A percentile compares a stretch with the other conserved stretches of the same genome.
Evolutionary conservation across 2,888 invertebrate genomes (phyloP).

Genomic region (Watsonalla binaria): DNA sequence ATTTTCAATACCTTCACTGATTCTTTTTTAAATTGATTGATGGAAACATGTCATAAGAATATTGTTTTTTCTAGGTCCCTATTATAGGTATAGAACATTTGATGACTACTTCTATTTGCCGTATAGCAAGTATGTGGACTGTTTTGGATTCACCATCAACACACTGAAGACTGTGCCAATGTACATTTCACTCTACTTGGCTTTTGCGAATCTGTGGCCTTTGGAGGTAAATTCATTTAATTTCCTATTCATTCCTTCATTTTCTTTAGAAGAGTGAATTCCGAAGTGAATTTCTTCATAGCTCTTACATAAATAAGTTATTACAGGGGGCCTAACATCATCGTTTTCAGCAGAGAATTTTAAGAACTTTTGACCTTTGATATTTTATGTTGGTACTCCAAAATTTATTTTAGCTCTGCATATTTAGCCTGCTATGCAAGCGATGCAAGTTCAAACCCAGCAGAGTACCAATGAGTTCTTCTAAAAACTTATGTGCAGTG

Average conservation of each 20-base stretch:
- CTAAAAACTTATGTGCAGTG: too few species aligned
- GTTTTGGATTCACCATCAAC: constrained; percentile 78
- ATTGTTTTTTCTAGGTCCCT: constrained; percentile 87
- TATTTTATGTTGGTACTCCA: too few species aligned
- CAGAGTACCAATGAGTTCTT: too few species aligned
- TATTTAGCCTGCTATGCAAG: too few species aligned
- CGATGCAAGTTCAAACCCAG: too few species aligned
- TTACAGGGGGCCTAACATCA: too few species aligned
- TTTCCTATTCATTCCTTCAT: neutral
- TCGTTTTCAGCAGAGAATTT: too few species aligned
- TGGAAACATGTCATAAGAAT: neutral
- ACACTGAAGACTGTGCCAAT: constrained; percentile 83
- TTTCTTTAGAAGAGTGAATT: neutral
- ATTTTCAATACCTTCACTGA: too few species aligned
- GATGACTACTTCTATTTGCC: constrained; percentile 86
- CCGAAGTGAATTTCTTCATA: too few species aligned
- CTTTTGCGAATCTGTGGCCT: constrained; percentile 84
- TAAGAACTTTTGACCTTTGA: too few species aligned
- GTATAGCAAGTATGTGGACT: constrained; percentile 81
- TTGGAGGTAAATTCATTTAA: constrained; percentile 79
- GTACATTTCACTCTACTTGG: constrained; percentile 82
- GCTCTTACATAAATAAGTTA: too few species aligned
- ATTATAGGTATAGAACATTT: constrained; percentile 93
- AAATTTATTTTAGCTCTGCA: too few species aligned
- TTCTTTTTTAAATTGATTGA: constrained; percentile 1